phyloP scores from a whole-genome alignment of 1,140 invertebrate species.

The Whitmania pigra region DNA sequence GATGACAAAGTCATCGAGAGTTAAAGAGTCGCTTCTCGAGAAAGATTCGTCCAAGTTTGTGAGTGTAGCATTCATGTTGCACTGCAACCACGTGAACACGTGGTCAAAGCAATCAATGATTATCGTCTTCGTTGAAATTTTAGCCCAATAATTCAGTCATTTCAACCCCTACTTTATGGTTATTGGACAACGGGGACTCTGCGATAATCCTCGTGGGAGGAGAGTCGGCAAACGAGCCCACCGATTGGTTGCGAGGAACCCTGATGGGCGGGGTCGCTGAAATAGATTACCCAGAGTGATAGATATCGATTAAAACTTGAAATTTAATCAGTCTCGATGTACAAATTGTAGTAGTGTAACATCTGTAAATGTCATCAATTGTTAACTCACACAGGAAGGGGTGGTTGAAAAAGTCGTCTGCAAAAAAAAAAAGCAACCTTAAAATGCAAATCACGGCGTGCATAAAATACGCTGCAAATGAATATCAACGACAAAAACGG shows the following conservation, averaged over 20 bases:
- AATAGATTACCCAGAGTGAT: neutral
- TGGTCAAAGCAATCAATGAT: too few species aligned
- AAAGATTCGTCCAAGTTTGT: neutral
- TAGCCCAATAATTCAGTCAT: too few species aligned
- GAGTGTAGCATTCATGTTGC: neutral
- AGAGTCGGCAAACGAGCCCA: neutral
- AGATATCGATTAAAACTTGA: neutral
- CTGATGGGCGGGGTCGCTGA: neutral
- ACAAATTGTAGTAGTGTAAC: too few species aligned
- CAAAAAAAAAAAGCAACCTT: constrained; percentile 27
- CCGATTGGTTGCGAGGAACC: constrained; percentile 6
- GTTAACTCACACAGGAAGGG: constrained; percentile 52
- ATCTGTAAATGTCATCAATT: neutral
- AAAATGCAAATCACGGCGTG: too few species aligned
- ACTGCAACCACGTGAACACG: neutral
- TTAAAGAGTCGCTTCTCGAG: neutral
- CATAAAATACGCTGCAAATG: too few species aligned
- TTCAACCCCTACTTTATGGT: too few species aligned
- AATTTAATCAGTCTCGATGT: neutral
- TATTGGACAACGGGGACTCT: neutral
- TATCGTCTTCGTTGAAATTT: too few species aligned
- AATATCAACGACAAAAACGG: too few species aligned
- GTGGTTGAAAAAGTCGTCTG: constrained; percentile 81
- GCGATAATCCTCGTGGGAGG: neutral
- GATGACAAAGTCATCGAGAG: neutral